Evolutionary conservation across 2,797 vertebrate genomes (phyloP).

Genomic region (Aphelocoma californica): DNA sequence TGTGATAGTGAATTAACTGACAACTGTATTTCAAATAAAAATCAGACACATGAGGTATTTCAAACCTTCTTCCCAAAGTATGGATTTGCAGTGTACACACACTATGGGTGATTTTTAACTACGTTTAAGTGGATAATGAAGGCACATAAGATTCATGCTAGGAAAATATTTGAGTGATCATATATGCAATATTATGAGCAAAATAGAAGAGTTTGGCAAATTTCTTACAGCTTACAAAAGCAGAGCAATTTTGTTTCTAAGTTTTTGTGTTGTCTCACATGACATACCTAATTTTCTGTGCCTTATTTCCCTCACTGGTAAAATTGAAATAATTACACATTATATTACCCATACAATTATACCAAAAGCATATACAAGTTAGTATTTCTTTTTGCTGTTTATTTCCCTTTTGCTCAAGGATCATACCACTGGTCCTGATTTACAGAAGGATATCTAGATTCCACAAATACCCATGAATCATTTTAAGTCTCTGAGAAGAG

Average conservation of each 20-base stretch:
- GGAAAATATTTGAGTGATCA: not conserved
- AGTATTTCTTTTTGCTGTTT: not conserved
- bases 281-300: not conserved
- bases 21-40: slow-evolving; percentile 8
- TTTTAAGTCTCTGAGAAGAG: not conserved
- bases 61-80: not conserved
- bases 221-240: not conserved
- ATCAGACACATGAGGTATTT: not conserved
- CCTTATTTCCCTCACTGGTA: not conserved
- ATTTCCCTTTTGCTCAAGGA: not conserved
- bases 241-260: not conserved
- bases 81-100: not conserved
- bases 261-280: not conserved
- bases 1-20: not conserved
- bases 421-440: not conserved
- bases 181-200: not conserved
- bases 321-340: not conserved
- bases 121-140: not conserved
- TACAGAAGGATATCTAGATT: not conserved
- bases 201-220: not conserved
- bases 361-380: not conserved
- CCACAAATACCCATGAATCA: not conserved
- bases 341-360: not conserved
- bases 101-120: not conserved
- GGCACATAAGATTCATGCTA: not conserved